These are phyloP conservation scores for Cheilosia impressa DNA, from an alignment of 2,888 invertebrate species.

Conservation along the genomic window DNA sequence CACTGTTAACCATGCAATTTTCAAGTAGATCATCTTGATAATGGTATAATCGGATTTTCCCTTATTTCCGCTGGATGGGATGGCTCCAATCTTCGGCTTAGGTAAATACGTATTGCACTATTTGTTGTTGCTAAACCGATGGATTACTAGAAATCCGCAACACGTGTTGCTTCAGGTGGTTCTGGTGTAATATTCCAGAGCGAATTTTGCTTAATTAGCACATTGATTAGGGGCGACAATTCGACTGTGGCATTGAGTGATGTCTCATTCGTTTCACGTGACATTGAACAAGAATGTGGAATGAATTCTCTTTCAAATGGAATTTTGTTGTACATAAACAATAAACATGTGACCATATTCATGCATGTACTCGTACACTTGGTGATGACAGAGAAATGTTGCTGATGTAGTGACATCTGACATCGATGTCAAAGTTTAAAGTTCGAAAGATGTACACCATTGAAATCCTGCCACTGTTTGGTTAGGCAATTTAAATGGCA, in stretches of 20 bases:
- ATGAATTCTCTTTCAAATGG: too few species aligned
- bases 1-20: constrained; percentile 6
- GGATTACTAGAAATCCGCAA: neutral
- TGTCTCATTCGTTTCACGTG: too few species aligned
- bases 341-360: too few species aligned
- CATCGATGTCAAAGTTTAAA: too few species aligned
- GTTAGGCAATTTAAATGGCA: too few species aligned
- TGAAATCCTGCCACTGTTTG: too few species aligned
- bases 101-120: constrained; percentile 2
- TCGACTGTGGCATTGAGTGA: neutral
- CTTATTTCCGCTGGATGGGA: neutral
- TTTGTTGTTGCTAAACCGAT: neutral
- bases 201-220: constrained; percentile 2
- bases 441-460: too few species aligned
- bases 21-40: neutral
- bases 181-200: neutral
- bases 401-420: too few species aligned
- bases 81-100: constrained; percentile 16
- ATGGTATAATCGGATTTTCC: neutral
- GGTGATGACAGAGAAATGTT: too few species aligned
- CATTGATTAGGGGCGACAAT: neutral
- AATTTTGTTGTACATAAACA: too few species aligned
- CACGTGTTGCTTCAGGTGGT: constrained; percentile 25
- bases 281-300: too few species aligned
- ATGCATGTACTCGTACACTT: too few species aligned